A percentile compares a stretch with the other conserved stretches of the same genome.
Evolutionary conservation across 1,140 invertebrate species (phyloP).

Genomic region (Sminthurides bifidus): DNA sequence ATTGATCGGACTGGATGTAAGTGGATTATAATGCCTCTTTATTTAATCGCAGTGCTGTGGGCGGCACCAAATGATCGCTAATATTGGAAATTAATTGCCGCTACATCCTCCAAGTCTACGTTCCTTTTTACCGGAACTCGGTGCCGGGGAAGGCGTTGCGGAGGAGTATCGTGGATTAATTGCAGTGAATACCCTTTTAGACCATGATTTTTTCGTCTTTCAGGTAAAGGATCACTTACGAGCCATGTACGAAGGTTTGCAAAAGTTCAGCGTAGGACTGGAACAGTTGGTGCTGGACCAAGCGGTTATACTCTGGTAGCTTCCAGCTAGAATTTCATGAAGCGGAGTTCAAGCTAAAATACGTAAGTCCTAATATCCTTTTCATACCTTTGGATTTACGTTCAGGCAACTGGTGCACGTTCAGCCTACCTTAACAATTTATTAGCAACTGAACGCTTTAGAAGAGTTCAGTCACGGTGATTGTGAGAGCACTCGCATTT

Average conservation of each 20-base stretch:
- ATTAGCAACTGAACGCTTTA: too few relatives aligned
- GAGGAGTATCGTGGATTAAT: background rate
- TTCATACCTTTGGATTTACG: too few relatives aligned
- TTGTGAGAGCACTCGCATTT: too few relatives aligned
- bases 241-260: conserved; percentile 48
- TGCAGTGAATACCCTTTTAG: background rate
- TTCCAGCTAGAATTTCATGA: conserved; percentile 46
- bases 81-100: background rate
- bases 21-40: conserved; percentile 5
- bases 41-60: too few relatives aligned
- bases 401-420: too few relatives aligned
- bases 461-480: too few relatives aligned
- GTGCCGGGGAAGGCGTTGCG: background rate
- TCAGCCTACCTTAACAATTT: too few relatives aligned
- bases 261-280: conserved; percentile 51
- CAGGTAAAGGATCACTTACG: conserved; percentile 45
- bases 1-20: conserved; percentile 13
- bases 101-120: too few relatives aligned
- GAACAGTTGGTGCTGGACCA: conserved; percentile 55
- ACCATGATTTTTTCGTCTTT: background rate
- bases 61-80: background rate
- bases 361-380: conserved; percentile 38
- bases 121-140: too few relatives aligned
- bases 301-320: conserved; percentile 38
- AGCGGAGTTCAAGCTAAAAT: conserved; percentile 45